Conservation (phyloP, 2,888 invertebrate species). For the Drosophila pullipes region DNA sequence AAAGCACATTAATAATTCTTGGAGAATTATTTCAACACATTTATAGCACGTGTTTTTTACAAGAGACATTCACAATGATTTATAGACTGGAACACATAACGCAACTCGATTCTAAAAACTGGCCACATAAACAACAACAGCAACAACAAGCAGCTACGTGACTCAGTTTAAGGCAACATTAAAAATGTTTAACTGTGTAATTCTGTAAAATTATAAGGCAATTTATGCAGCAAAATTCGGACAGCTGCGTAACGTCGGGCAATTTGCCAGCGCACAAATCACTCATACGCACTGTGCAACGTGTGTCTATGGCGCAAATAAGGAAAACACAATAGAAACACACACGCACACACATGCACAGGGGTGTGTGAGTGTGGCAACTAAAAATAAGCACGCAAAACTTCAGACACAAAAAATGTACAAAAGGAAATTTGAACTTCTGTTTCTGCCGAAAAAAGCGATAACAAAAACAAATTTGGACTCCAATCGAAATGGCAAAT, state of each 20-base stretch:
- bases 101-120: slow-evolving; percentile 26
- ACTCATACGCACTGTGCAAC: slow-evolving; percentile 69
- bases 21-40: slow-evolving; percentile 11
- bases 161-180: slow-evolving; percentile 45
- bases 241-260: slow-evolving; percentile 80
- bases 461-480: not conserved
- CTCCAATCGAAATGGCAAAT: slow-evolving; percentile 62
- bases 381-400: slow-evolving; percentile 54
- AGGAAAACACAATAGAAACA: slow-evolving; percentile 66
- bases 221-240: slow-evolving; percentile 34
- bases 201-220: slow-evolving; percentile 53
- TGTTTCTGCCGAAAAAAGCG: slow-evolving; percentile 33
- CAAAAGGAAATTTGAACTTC: slow-evolving; percentile 8
- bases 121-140: slow-evolving; percentile 25
- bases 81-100: slow-evolving; percentile 35
- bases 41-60: slow-evolving; percentile 43
- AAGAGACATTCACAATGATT: slow-evolving; percentile 39
- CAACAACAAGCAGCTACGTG: slow-evolving; percentile 19
- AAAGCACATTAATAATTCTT: not conserved
- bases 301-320: slow-evolving; percentile 64
- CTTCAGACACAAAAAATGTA: slow-evolving; percentile 51
- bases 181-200: slow-evolving; percentile 16
- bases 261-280: slow-evolving; percentile 72
- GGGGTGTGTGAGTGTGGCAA: slow-evolving; percentile 20
- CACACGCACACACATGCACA: slow-evolving; percentile 20